These are phyloP conservation scores for Chesias legatella DNA, from an alignment of 2,888 invertebrate species.

Conservation along the genomic window DNA sequence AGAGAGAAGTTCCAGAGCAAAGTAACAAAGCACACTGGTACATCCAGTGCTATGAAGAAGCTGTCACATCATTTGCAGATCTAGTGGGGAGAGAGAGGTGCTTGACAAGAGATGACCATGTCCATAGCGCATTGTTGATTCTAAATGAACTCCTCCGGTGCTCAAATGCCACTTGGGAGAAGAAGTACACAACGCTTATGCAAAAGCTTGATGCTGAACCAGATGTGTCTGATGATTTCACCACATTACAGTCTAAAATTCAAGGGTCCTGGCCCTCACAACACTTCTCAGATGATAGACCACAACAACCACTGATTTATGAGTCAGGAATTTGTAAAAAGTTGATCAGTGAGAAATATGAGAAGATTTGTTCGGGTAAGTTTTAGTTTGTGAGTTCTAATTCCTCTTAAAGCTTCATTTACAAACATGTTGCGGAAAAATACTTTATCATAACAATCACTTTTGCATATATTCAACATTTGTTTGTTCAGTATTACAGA, in stretches of 20 bases:
- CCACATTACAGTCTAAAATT: slow-evolving; percentile 74
- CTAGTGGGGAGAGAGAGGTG: slow-evolving; percentile 77
- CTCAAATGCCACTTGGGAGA: slow-evolving; percentile 93
- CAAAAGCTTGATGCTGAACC: slow-evolving; percentile 77
- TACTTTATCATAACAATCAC: too few species aligned
- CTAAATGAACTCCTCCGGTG: slow-evolving; percentile 96
- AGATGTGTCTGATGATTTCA: slow-evolving; percentile 72
- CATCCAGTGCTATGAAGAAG: slow-evolving; percentile 95
- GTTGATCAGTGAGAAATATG: slow-evolving; percentile 90
- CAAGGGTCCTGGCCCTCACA: slow-evolving; percentile 52
- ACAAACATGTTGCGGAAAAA: too few species aligned
- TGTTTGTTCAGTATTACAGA: too few species aligned
- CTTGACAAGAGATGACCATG: slow-evolving; percentile 91
- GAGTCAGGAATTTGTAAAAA: slow-evolving; percentile 93
- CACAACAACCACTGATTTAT: slow-evolving; percentile 65
- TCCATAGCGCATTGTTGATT: slow-evolving; percentile 94
- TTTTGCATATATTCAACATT: too few species aligned
- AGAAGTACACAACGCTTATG: slow-evolving; percentile 87
- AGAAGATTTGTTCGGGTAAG: slow-evolving; percentile 84
- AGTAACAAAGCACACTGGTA: slow-evolving; percentile 94
- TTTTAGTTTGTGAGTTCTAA: slow-evolving; percentile 12
- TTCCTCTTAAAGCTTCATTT: not conserved
- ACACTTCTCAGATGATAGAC: slow-evolving; percentile 56
- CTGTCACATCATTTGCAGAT: slow-evolving; percentile 88
- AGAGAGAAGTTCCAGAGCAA: slow-evolving; percentile 95